Evolutionary conservation across 2,888 invertebrate genomes (phyloP).

Genomic region (Dryococelus australis): DNA sequence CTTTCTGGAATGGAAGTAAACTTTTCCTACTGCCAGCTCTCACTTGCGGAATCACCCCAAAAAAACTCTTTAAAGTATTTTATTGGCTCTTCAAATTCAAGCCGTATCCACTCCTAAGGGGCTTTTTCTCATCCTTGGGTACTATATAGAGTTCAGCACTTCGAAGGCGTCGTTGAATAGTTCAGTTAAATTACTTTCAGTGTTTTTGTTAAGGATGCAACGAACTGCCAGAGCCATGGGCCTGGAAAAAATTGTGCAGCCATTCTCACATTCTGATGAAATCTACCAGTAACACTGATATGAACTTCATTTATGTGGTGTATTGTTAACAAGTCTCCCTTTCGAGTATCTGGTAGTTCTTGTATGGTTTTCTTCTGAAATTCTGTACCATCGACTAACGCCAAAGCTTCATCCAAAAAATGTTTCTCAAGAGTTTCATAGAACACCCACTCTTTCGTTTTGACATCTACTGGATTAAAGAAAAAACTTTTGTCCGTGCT

Average conservation of each 20-base stretch:
- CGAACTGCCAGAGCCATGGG: not conserved
- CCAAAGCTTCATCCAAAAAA: not conserved
- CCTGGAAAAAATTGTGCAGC: not conserved
- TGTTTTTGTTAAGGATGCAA: not conserved
- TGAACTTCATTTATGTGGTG: not conserved
- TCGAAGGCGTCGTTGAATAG: not conserved
- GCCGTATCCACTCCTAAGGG: not conserved
- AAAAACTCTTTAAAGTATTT: not conserved
- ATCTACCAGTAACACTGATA: conserved; percentile 13
- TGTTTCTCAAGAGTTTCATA: conserved; percentile 13
- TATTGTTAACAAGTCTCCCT: not conserved
- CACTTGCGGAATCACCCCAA: not conserved
- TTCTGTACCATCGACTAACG: not conserved
- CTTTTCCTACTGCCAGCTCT: not conserved
- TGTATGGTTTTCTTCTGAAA: not conserved
- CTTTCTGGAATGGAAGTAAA: not conserved
- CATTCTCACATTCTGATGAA: conserved; percentile 11
- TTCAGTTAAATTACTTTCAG: not conserved
- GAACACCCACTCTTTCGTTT: not conserved
- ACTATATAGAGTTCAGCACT: not conserved
- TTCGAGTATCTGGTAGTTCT: not conserved
- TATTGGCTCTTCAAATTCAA: not conserved
- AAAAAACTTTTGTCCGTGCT: not conserved
- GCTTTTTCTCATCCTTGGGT: not conserved
- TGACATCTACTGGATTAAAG: not conserved